Base-by-base conservation (phyloP, 2,888 invertebrate genomes). In the Sussaba pulchella region DNA sequence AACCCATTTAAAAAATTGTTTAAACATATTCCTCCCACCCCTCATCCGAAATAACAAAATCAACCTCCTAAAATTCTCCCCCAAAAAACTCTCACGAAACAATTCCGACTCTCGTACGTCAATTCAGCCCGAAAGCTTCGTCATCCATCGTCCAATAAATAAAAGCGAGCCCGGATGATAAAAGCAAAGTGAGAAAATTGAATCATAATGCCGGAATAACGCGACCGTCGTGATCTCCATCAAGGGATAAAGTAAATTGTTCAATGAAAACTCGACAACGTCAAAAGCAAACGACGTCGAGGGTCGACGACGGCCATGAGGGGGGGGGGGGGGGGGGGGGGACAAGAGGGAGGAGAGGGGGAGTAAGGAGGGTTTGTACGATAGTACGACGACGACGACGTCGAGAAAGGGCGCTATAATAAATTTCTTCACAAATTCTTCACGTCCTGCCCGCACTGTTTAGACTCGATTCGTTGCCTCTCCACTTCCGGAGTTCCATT, bases 31-130 rank as follows among this genome's bases (percentile, higher is more conserved):
- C n/a, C n/a, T n/a, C n/a, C n/a, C n/a, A n/a, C n/a, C n/a, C n/a
- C n/a, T n/a, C n/a, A n/a, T n/a, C n/a, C n/a, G n/a, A n/a, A n/a
- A n/a, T n/a, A n/a, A n/a, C n/a, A n/a, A n/a, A n/a, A n/a, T n/a
- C n/a, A n/a, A n/a, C n/a, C n/a, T n/a, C n/a, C n/a, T n/a, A n/a
- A n/a, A n/a, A n/a, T n/a, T n/a, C n/a, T n/a, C n/a, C n/a, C n/a
- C n/a, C n/a, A n/a, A n/a, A 57, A 57, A 57, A 2, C 50, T 50
- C 50, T 26, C 6, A 8, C n/a, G 45, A 66, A 36, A 43, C 45
- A 39, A 73, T 73, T 54, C 64, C 70, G 76, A 76, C 64, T 70
- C 64, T 70, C 76, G 76, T 47, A 54, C 43, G 64, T 70, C 63
- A 63, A 76, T 47, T 14, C 52, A 63, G 39, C n/a, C 24, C 26